phyloP scores from a whole-genome alignment of 2,797 vertebrate genomes.

The Spea hammondii region DNA sequence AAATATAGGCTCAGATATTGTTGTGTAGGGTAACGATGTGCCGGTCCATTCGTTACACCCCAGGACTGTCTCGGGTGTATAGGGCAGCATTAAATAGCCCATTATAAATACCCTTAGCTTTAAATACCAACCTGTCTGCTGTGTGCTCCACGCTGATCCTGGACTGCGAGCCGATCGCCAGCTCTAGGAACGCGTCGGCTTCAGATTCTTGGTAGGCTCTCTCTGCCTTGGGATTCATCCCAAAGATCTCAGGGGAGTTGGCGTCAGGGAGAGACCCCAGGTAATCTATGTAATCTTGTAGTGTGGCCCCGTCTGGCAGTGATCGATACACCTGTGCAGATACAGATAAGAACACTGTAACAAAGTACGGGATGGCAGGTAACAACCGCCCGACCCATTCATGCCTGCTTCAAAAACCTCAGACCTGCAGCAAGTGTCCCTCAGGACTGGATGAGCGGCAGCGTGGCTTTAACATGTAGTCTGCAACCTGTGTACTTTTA shows the following conservation, averaged over 20 bases:
- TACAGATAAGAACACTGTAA: not conserved
- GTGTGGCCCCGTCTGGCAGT: slow-evolving; percentile 41
- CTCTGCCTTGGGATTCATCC: slow-evolving; percentile 59
- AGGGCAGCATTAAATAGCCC: not conserved
- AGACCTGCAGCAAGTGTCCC: no score
- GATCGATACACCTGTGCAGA: slow-evolving; percentile 54
- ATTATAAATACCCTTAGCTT: not conserved
- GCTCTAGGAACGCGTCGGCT: slow-evolving; percentile 53
- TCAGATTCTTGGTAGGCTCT: slow-evolving; percentile 47
- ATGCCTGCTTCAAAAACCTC: no score
- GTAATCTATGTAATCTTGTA: slow-evolving; percentile 54
- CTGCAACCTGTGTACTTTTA: no score
- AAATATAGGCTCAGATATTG: no score
- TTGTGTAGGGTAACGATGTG: no score
- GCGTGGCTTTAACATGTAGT: no score
- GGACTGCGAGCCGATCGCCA: slow-evolving; percentile 56
- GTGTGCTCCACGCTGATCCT: slow-evolving; percentile 8
- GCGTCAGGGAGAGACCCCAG: slow-evolving; percentile 60
- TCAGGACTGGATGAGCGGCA: no score
- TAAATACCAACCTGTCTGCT: slow-evolving; percentile 51
- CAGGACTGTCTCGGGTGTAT: not conserved
- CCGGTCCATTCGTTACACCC: not conserved
- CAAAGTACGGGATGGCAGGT: no score
- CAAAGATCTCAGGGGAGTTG: slow-evolving; percentile 58
- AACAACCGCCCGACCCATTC: no score